Evolutionary conservation across 2,113 vertebrate species (phyloP).

Genomic region (Miniopterus natalensis): DNA sequence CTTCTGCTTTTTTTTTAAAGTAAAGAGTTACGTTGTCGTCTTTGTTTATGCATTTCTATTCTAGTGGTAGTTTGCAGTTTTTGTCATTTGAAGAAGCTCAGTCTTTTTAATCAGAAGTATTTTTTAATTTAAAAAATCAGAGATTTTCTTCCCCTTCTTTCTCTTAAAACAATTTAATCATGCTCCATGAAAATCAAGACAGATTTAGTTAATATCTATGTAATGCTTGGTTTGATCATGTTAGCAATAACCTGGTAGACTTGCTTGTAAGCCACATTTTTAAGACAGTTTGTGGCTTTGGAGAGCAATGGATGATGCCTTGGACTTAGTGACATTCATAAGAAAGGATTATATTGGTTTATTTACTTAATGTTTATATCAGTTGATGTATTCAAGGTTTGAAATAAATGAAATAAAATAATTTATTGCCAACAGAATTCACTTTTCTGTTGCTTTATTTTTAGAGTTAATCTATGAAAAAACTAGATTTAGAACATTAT

Average conservation of each 20-base stretch:
- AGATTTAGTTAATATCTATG: neutral
- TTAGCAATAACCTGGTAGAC: neutral
- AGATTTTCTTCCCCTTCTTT: neutral
- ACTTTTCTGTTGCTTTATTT: conserved; percentile 55
- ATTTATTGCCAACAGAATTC: conserved; percentile 28
- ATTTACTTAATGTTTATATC: neutral
- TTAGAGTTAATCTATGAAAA: conserved; percentile 42
- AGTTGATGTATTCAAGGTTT: neutral
- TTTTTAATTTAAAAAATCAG: conserved; percentile 54
- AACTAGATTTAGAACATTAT: neutral
- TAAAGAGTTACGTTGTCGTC: conserved; percentile 3
- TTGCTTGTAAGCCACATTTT: neutral
- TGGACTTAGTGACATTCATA: neutral
- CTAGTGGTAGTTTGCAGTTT: conserved; percentile 44
- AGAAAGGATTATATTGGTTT: neutral
- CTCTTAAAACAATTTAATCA: neutral
- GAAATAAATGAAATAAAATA: neutral
- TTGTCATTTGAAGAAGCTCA: conserved; percentile 22
- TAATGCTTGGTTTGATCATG: neutral
- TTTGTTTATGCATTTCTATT: conserved; percentile 29
- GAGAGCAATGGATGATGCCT: neutral
- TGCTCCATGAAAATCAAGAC: conserved; percentile 42
- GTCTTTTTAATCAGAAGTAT: conserved; percentile 21
- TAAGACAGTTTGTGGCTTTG: neutral
- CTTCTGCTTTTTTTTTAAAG: conserved; percentile 33